Percentiles rank a stretch among this genome's conserved stretches.
Evolutionary conservation across 2,113 vertebrate genomes (phyloP).

Genomic region (Aythya baeri): DNA sequence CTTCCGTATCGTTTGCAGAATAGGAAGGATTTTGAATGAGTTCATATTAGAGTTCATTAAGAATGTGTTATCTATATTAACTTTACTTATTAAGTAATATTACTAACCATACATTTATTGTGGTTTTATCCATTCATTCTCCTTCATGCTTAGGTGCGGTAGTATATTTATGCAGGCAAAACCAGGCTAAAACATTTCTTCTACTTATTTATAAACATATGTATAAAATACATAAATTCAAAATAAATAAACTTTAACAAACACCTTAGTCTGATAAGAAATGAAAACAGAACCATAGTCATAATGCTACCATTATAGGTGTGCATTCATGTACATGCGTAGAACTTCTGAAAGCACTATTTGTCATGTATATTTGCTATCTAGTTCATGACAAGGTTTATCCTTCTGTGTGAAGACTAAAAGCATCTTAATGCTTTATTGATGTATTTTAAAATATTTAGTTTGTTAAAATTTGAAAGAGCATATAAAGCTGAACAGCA

Average conservation of each 20-base stretch:
- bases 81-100: too few relatives aligned
- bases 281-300: neutral
- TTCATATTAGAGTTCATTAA: too few relatives aligned
- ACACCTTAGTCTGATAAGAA: neutral
- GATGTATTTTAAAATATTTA: constrained; percentile 3
- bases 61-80: too few relatives aligned
- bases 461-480: neutral
- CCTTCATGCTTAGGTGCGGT: neutral
- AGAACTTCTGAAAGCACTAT: neutral
- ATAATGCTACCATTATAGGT: neutral
- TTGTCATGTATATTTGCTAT: neutral
- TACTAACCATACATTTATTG: neutral
- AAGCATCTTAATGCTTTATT: neutral
- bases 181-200: neutral
- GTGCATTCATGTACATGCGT: neutral
- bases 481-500: neutral
- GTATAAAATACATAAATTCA: neutral
- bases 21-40: too few relatives aligned
- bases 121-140: neutral
- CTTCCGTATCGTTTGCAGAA: too few relatives aligned
- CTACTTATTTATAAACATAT: neutral
- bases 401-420: neutral
- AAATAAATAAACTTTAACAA: neutral
- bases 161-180: neutral
- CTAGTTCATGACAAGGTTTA: neutral